Base-by-base conservation (phyloP, 2,888 invertebrate species). In the Sialis lutaria region DNA sequence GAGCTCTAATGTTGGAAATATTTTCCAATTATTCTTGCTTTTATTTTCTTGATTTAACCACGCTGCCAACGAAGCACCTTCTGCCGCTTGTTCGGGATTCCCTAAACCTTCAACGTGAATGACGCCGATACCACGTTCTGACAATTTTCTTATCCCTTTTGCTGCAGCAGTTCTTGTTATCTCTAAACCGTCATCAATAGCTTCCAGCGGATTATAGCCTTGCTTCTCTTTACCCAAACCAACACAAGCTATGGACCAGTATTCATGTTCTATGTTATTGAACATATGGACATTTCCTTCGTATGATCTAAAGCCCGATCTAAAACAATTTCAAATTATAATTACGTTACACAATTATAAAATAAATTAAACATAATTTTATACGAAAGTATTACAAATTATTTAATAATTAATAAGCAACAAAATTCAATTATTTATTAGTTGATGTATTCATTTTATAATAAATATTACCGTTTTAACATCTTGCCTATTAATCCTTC, bases 31-130 rank as follows among this genome's bases (percentile, higher is more conserved):
- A 48, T 68, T 61, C 33, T 67, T 63, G 6, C 60, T 61, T 55
- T 73, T 74, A 51, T 78, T 70, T 51, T 75, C 76, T 58, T 80
- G 77, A 55, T 74, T 79, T 56, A 67, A 64, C 73, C 74, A 79
- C 2, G 73, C 60, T 0, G 74, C 72, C 1, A 82, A 67, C 13
- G 66, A 60, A 2, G 76, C 73, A 2, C 77, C 82, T 64, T 82
- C 81, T 1, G 80, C 80, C 2, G 80, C 77, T 52, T 80, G 78
- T 60, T 74, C 75, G 5, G 77, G 68, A 55, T 68, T 69, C 1
- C 64, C 68, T 54, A 71, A 69, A 1, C 70, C 63, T 58, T 82
- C 82, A 45, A 81, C 71, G 10, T 67, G 62, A 5, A 81, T 69
- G 42, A 62, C 63, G 6, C 64, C 65, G 37, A 72, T 69, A 1